phyloP scores from a whole-genome alignment of 2,888 invertebrate species.

The Pollenia griseotomentosa region DNA sequence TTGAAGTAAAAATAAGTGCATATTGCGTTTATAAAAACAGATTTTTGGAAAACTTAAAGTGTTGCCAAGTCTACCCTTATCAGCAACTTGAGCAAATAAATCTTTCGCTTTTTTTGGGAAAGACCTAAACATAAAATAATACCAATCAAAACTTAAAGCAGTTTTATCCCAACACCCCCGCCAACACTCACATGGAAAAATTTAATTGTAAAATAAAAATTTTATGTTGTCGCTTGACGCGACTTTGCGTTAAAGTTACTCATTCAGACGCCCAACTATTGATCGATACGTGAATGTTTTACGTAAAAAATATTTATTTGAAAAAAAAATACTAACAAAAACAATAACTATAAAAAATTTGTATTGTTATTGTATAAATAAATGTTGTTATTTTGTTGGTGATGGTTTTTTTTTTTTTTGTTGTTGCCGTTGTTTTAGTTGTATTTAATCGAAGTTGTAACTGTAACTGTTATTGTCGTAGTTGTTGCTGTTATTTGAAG shows the following conservation, averaged over 20 bases:
- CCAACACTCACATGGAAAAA: background rate
- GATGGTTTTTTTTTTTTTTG: background rate
- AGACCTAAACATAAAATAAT: slow-evolving; percentile 36
- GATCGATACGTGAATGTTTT: slow-evolving; percentile 73
- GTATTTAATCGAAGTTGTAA: slow-evolving; percentile 53
- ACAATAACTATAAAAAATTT: slow-evolving; percentile 1
- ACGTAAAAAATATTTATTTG: slow-evolving; percentile 50
- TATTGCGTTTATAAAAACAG: too few species aligned
- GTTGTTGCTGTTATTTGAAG: slow-evolving; percentile 65
- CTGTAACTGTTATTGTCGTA: slow-evolving; percentile 44
- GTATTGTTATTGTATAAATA: slow-evolving; percentile 30
- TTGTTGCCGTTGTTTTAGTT: slow-evolving; percentile 37
- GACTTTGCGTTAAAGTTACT: slow-evolving; percentile 7
- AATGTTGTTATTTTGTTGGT: slow-evolving; percentile 23
- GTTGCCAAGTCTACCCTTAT: background rate
- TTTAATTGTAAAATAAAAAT: background rate
- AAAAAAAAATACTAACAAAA: slow-evolving; percentile 25
- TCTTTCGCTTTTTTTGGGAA: background rate
- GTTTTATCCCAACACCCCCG: slow-evolving; percentile 24
- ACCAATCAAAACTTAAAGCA: slow-evolving; percentile 14
- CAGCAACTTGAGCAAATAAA: background rate
- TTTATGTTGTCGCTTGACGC: slow-evolving; percentile 32
- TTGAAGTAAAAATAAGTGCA: too few species aligned
- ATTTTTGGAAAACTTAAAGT: background rate
- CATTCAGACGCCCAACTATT: slow-evolving; percentile 28